Base-by-base conservation (phyloP, 1,140 invertebrate genomes). In the Sinonovacula constricta region DNA sequence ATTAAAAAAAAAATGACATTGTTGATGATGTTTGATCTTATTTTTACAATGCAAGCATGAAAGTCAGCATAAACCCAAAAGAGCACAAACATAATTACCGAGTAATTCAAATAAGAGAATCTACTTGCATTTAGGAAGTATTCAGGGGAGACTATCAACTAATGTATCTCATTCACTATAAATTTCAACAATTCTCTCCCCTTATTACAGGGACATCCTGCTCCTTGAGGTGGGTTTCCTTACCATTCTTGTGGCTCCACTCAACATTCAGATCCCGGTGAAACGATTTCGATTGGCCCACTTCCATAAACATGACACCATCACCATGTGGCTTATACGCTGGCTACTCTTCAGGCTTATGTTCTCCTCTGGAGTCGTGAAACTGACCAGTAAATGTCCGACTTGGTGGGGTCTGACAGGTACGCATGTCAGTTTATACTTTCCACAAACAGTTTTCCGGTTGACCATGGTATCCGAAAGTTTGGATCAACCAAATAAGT, bases 331-430 rank as follows among this genome's bases (percentile, higher is more conserved):
- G 94, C 89, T 95, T 10, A 92, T 96, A 0, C 93, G 93, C 66
- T 96, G 95, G 95, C 91, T 96, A 18, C 91, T 96, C 1, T 96
- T 97, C 81, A 92, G 95, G 36, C 92, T 95, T 4, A 93, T 96
- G 92, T 95, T 96, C 91, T 93, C 94, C 3, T 94, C 93, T 49
- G 95, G 95, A 36, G 92, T 95, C 31, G 93, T 95, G 0, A 97
- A 97, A 90, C 91, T 97, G 30, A 93, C 92, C n/a, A 95, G 94
- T 87, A 92, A 93, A 12, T 95, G 95, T 88, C 95, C 95, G 18
- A 92, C 94, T 14, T 97, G 95, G 95, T 97, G 95, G 95, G 93
- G 92, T 81, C 92, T 97, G 14, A 93, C 94, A 88, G 95, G 95
- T 95, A 92, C 86, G 77, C 79, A n/a, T n/a, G n/a, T n/a, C n/a